Percentiles rank a stretch among this genome's conserved stretches.
Evolutionary conservation across 2,888 invertebrate genomes (phyloP).

Genomic region (Lepidochrysops patricia): DNA sequence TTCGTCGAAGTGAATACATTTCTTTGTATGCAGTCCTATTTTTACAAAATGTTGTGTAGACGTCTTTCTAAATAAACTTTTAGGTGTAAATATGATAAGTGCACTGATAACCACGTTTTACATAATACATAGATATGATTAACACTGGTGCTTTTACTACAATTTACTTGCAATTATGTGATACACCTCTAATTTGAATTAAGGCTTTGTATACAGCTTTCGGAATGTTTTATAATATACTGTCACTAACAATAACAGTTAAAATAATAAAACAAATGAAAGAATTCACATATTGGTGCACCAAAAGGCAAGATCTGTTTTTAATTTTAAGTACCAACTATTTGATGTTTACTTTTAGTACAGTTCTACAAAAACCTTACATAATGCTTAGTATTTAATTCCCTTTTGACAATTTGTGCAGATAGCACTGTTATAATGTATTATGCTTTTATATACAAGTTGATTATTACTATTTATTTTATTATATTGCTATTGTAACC

Average conservation of each 20-base stretch:
- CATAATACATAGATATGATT: slow-evolving; percentile 42
- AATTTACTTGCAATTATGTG: slow-evolving; percentile 57
- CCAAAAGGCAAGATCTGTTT: slow-evolving; percentile 28
- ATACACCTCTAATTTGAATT: slow-evolving; percentile 52
- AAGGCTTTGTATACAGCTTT: slow-evolving; percentile 73
- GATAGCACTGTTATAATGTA: slow-evolving; percentile 1
- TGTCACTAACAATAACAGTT: slow-evolving; percentile 64
- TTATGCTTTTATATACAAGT: slow-evolving; percentile 18
- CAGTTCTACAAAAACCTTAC: not conserved
- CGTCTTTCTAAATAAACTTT: slow-evolving; percentile 12
- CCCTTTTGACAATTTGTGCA: slow-evolving; percentile 9
- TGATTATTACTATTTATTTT: slow-evolving; percentile 48
- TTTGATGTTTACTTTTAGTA: slow-evolving; percentile 16
- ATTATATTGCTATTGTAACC: slow-evolving; percentile 41
- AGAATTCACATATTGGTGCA: slow-evolving; percentile 30
- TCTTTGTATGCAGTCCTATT: slow-evolving; percentile 21
- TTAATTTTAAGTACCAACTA: slow-evolving; percentile 12
- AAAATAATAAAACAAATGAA: slow-evolving; percentile 24
- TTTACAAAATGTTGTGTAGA: slow-evolving; percentile 6
- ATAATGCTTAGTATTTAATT: slow-evolving; percentile 7
- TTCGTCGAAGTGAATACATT: slow-evolving; percentile 27
- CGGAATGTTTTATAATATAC: slow-evolving; percentile 71
- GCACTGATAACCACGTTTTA: slow-evolving; percentile 35
- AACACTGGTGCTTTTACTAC: slow-evolving; percentile 59
- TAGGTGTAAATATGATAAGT: slow-evolving; percentile 59